Percentiles rank a stretch among this genome's conserved stretches.
Evolutionary conservation across 1,140 invertebrate species (phyloP).

Genomic region (Vanessa atalanta): DNA sequence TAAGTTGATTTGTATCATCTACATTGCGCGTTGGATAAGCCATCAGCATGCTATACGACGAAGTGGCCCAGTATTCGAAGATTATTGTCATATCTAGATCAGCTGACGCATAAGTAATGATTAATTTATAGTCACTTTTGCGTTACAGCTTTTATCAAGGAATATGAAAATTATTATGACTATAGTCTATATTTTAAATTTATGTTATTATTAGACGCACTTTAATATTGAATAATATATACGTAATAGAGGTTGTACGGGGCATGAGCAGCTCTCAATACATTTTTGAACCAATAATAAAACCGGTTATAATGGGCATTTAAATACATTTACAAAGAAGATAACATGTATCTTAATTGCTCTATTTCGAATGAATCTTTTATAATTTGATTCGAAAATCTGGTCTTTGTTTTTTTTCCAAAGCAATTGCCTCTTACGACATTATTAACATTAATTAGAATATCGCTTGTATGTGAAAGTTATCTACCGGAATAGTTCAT

Average conservation of each 20-base stretch:
- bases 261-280: too few species aligned
- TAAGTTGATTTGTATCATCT: slow-evolving; percentile 53
- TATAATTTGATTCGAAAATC: too few species aligned
- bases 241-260: too few species aligned
- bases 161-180: neutral
- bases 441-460: neutral
- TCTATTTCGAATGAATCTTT: too few species aligned
- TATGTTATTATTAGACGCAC: neutral
- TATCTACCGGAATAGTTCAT: slow-evolving; percentile 18
- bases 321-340: too few species aligned
- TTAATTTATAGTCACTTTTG: slow-evolving; percentile 12
- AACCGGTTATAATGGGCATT: too few species aligned
- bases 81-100: slow-evolving; percentile 40
- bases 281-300: too few species aligned
- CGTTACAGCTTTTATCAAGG: neutral
- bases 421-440: too few species aligned
- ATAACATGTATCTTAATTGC: too few species aligned
- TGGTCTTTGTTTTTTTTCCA: too few species aligned
- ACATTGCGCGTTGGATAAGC: slow-evolving; percentile 44
- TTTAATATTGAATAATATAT: neutral
- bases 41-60: slow-evolving; percentile 52
- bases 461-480: slow-evolving; percentile 8
- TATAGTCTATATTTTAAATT: neutral
- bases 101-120: slow-evolving; percentile 18
- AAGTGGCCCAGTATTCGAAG: slow-evolving; percentile 39